Percentiles rank a stretch among this genome's conserved stretches.
phyloP scores from a whole-genome alignment of 2,888 invertebrate species.

The Drosophila nr. medialis region DNA sequence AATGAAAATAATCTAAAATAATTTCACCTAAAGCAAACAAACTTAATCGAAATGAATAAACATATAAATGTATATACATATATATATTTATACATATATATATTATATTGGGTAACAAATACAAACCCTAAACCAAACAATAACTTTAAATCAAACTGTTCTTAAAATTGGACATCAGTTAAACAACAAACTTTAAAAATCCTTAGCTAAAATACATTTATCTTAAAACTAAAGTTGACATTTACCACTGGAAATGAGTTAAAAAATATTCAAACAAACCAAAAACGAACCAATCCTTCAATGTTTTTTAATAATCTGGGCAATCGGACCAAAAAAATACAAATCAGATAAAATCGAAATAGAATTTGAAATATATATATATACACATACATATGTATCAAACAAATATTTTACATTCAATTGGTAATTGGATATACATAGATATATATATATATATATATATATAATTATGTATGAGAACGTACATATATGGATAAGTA shows the following conservation, averaged over 20 bases:
- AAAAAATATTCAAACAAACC: slow-evolving; percentile 17
- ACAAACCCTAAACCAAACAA: not conserved
- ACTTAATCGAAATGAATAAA: slow-evolving; percentile 4
- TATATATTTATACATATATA: not conserved
- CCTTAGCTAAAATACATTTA: slow-evolving; percentile 4
- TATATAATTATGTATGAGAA: slow-evolving; percentile 17
- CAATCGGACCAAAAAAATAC: slow-evolving; percentile 72
- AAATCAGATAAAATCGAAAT: slow-evolving; percentile 45
- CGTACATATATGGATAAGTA: slow-evolving; percentile 23
- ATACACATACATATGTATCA: slow-evolving; percentile 44
- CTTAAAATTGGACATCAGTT: slow-evolving; percentile 2
- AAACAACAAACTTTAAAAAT: slow-evolving; percentile 11
- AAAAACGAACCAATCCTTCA: slow-evolving; percentile 66
- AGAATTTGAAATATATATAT: slow-evolving; percentile 56
- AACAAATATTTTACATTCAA: slow-evolving; percentile 48
- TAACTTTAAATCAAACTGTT: slow-evolving; percentile 10
- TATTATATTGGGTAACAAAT: not conserved
- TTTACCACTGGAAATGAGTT: slow-evolving; percentile 12
- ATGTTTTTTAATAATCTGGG: slow-evolving; percentile 67
- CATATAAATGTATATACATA: not conserved
- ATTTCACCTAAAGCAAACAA: not conserved
- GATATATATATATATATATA: slow-evolving; percentile 23
- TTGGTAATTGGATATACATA: slow-evolving; percentile 36
- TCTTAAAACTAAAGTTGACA: slow-evolving; percentile 5
- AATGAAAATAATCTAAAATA: slow-evolving; percentile 2